Evolutionary conservation across 2,113 vertebrate species (phyloP), one percentile per base, ranked within the genome.

Genomic region (Elachura formosa): DNA sequence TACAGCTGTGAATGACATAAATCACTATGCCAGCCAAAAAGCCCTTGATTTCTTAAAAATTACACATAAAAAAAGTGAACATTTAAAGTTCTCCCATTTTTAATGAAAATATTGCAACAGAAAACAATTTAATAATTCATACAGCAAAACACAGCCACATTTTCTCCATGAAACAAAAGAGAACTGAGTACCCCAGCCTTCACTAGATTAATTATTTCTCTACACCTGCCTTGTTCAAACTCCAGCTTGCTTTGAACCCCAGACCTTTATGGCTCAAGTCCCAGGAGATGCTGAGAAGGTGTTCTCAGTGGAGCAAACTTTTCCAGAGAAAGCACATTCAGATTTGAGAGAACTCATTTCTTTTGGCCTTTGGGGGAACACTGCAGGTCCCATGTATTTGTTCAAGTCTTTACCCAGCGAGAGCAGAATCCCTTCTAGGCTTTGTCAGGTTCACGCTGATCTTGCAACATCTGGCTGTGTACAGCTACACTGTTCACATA

Each of bases 261-360:
- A 94, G 67, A 77, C 72, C 81, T 88, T 93, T 86, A 96, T 28
- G 68, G 87, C 90, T 88, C 61, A 90, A 71, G 82, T 96, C 91
- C 90, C 95, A 74, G 40, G 87, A 91, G 96, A 82, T 45, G 79
- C 61, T 72, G 45, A 87, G 71, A 81, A 76, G 90, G 45, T 74
- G 79, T 72, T 96, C 93, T 92, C 85, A 68, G 64, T 10, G 72
- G 85, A 96, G 45, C 11, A 80, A 85, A 96, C 75, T 96, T 91
- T 93, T 78, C 79, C 82, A 90, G 40, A 94, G 87, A 75, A 96
- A 93, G 78, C 91, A 84, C 72, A 52, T 80, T 69, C 68, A 74
- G 94, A 94, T 95, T 93, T 21, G 13, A 94, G 74, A 92, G 91
- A 95, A 95, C 91, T 95, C 90, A 96, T 96, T 97, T 97, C 40